Conservation (phyloP, 2,113 vertebrate genomes). For the Anhinga rufa region DNA sequence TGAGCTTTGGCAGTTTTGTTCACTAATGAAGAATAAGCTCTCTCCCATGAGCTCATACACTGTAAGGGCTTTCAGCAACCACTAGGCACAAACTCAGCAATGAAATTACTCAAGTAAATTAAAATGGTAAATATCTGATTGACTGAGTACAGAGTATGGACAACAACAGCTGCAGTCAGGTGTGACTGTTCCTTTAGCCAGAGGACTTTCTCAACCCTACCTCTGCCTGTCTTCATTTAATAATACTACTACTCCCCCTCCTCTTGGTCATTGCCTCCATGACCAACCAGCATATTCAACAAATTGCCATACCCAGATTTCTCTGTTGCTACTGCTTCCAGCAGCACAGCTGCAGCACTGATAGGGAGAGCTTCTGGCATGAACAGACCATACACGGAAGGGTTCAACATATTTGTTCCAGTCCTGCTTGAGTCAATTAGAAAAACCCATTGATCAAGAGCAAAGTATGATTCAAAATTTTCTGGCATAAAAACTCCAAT, state of each 20-base stretch:
- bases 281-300: not conserved
- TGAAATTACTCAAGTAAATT: not conserved
- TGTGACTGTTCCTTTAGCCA: not conserved
- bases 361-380: not conserved
- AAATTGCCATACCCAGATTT: not conserved
- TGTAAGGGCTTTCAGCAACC: not conserved
- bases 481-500: not conserved
- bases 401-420: not conserved
- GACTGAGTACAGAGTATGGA: not conserved
- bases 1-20: not conserved
- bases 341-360: fast-evolving
- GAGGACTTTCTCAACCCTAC: not conserved
- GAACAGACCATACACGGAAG: not conserved
- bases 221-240: not conserved
- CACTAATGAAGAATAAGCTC: not conserved
- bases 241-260: too few species aligned
- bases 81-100: not conserved
- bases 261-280: not conserved
- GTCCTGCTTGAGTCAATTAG: not conserved
- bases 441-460: not conserved
- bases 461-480: not conserved
- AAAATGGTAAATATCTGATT: not conserved
- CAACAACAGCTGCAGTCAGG: not conserved
- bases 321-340: not conserved
- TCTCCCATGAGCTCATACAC: not conserved